phyloP scores from a whole-genome alignment of 2,113 vertebrate species.

The Puntigrus tetrazona region DNA sequence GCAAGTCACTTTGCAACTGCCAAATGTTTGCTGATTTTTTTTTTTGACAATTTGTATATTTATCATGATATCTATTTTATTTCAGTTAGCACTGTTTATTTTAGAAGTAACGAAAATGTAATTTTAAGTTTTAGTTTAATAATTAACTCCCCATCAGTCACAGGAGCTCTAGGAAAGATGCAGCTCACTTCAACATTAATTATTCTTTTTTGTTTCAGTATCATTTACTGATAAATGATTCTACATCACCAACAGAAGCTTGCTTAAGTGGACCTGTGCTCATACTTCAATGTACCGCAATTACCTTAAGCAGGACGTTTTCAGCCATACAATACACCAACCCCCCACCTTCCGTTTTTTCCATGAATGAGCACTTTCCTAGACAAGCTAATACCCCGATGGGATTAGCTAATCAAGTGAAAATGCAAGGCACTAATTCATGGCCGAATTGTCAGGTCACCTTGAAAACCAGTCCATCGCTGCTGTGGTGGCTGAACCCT shows the following conservation, averaged over 20 bases:
- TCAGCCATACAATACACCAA: constrained; percentile 16
- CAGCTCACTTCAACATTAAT: not conserved
- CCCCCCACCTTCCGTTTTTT: not conserved
- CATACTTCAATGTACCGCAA: constrained; percentile 38
- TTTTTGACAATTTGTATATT: too few species aligned
- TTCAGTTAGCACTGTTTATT: too few species aligned
- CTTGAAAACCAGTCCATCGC: constrained; percentile 44
- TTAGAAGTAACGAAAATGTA: too few species aligned
- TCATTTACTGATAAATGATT: too few species aligned
- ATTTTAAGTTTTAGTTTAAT: not conserved
- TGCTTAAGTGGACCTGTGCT: constrained; percentile 21
- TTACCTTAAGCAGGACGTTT: constrained; percentile 50
- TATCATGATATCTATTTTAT: too few species aligned
- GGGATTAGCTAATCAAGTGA: constrained; percentile 62
- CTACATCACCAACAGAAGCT: constrained; percentile 34
- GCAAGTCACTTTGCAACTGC: too few species aligned
- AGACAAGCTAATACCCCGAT: constrained; percentile 52
- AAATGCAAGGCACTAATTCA: constrained; percentile 59
- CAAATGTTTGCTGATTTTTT: too few species aligned
- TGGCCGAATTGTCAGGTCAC: constrained; percentile 54
- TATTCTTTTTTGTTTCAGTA: not conserved
- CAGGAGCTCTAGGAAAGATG: not conserved
- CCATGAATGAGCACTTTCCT: constrained; percentile 56
- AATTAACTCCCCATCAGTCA: not conserved
- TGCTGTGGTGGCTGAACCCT: constrained; percentile 37